phyloP scores from a whole-genome alignment of 2,888 invertebrate species.

The Tipula helvola region DNA sequence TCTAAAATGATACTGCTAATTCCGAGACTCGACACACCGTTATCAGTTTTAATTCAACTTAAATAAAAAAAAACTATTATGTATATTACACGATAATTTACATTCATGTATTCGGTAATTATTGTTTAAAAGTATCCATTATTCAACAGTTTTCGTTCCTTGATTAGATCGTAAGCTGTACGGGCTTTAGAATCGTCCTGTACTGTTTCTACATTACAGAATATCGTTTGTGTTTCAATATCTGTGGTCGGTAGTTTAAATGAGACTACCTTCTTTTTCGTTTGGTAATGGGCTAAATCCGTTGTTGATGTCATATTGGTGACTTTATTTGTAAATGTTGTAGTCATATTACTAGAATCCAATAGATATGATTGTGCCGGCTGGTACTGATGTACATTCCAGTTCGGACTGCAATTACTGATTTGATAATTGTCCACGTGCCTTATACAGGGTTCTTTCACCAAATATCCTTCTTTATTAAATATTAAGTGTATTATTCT shows the following conservation, averaged over 20 bases:
- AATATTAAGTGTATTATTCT: not conserved
- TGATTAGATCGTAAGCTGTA: not conserved
- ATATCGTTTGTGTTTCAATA: not conserved
- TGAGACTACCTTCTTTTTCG: not conserved
- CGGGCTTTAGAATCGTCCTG: not conserved
- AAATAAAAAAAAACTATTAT: too few species aligned
- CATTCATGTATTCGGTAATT: too few species aligned
- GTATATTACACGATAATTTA: too few species aligned
- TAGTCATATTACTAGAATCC: not conserved
- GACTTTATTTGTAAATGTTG: not conserved
- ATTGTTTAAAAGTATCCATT: not conserved
- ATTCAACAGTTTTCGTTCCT: not conserved
- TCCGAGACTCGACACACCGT: too few species aligned
- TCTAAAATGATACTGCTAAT: too few species aligned
- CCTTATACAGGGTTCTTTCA: not conserved
- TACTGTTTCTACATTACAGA: not conserved
- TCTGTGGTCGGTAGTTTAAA: not conserved
- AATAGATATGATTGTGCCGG: not conserved
- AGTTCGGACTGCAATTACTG: not conserved
- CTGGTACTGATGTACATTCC: not conserved
- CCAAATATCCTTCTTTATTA: not conserved
- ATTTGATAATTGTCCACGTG: not conserved
- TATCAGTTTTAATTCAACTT: too few species aligned
- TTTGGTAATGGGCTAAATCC: not conserved
- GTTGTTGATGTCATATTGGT: not conserved